Evolutionary conservation across 2,888 invertebrate species (phyloP), one percentile per base, ranked within the genome.

Genomic region (Teleiodes luculella): DNA sequence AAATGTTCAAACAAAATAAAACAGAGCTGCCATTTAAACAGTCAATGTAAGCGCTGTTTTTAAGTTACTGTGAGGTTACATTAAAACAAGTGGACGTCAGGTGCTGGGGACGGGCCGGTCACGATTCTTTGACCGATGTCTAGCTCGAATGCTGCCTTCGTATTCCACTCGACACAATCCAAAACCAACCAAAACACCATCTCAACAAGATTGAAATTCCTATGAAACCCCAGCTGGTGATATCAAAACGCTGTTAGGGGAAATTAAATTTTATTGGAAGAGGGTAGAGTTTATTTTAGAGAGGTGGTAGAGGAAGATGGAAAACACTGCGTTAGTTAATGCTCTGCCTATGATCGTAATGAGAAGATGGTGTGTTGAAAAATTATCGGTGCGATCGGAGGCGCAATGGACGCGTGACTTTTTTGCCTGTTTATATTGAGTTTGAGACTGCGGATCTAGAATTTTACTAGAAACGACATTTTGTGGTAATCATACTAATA

Each of bases 351-450:
- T 83, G 87, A 86, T 86, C 81, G 86, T 86, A 88, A 87, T 89
- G 88, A 88, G 89, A 86, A 86, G 87, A 88, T 80, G 86, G 86
- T 86, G 86, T 86, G 89, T 88, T 88, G 88, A 89, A 88, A 87
- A 89, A 89, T 88, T 88, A 87, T 88, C 87, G 84, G 84, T 77
- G 75, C 83, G 78, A 87, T 87, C 87, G 84, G 83, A 86, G 88
- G 86, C 85, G 83, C 86, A 85, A 80, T 86, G 83, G 81, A 81
- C 80, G 83, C 82, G 78, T 79, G 78, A 80, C 82, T 88, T 87
- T 86, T 88, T 87, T 86, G 83, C 80, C 81, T 83, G 80, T 86
- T 86, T 86, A 81, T 83, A 82, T 84, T 82, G 76, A 74, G 82
- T 83, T 80, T 76, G 74, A 77, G 68, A 68, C 59, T 70, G 58